Percentiles rank a stretch among this genome's conserved stretches.
phyloP scores from a whole-genome alignment of 2,113 vertebrate genomes.

The Oncorhynchus kisutch region DNA sequence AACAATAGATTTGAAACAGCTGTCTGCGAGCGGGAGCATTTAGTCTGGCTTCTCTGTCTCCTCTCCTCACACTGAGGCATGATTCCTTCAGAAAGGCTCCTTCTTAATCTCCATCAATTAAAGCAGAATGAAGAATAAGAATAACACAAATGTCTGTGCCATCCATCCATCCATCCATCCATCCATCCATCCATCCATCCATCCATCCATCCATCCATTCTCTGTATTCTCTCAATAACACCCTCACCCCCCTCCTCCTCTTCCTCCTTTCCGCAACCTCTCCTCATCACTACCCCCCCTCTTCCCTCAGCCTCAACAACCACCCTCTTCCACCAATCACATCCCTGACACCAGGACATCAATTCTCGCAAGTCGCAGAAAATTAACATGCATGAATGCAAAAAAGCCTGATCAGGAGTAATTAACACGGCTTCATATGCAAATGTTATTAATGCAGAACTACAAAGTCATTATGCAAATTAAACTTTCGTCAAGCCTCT shows the following conservation, averaged over 20 bases:
- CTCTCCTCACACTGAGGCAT: slow-evolving; percentile 22
- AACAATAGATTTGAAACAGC: slow-evolving; percentile 63
- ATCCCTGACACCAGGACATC: slow-evolving; percentile 90
- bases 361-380: slow-evolving; percentile 99
- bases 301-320: too few species aligned
- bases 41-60: slow-evolving; percentile 27
- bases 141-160: too few species aligned
- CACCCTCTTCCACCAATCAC: slow-evolving; percentile 69
- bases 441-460: slow-evolving; percentile 99
- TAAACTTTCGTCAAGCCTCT: slow-evolving; percentile 98
- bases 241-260: neutral
- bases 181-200: too few species aligned
- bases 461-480: slow-evolving; percentile 99
- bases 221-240: slow-evolving; percentile 49
- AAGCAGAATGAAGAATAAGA: slow-evolving; percentile 45
- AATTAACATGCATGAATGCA: slow-evolving; percentile 99
- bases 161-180: too few species aligned
- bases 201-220: slow-evolving; percentile 23
- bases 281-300: neutral
- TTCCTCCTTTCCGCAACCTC: slow-evolving; percentile 26
- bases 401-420: slow-evolving; percentile 99
- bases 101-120: slow-evolving; percentile 51
- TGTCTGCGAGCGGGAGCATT: slow-evolving; percentile 28
- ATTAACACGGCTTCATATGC: slow-evolving; percentile 99
- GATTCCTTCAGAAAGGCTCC: slow-evolving; percentile 21